These are phyloP conservation scores for Drosophila niveifrons DNA, from an alignment of 2,888 invertebrate genomes.

Conservation along the genomic window DNA sequence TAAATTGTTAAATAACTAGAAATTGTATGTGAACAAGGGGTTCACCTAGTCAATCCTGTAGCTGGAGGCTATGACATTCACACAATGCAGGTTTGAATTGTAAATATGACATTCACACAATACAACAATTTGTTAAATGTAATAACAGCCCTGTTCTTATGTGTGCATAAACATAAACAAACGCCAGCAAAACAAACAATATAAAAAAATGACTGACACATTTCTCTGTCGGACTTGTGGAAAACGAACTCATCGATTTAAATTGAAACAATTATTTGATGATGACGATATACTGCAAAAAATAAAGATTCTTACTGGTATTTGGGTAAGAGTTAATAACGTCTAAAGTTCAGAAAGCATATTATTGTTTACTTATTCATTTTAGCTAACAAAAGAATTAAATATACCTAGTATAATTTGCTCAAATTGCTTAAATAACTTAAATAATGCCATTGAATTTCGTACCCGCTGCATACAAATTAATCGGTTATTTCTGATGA, in stretches of 20 bases:
- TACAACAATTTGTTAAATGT: slow-evolving; percentile 6
- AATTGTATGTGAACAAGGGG: too few relatives aligned
- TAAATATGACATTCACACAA: slow-evolving; percentile 20
- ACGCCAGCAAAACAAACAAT: slow-evolving; percentile 3
- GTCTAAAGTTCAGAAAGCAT: neutral
- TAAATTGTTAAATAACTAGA: too few relatives aligned
- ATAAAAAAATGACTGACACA: slow-evolving; percentile 40
- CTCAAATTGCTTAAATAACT: slow-evolving; percentile 29
- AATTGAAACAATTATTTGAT: slow-evolving; percentile 28
- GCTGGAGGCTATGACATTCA: slow-evolving; percentile 7
- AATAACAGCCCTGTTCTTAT: slow-evolving; percentile 33
- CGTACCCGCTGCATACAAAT: slow-evolving; percentile 38
- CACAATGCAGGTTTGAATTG: neutral
- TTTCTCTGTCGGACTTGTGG: slow-evolving; percentile 49
- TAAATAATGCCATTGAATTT: slow-evolving; percentile 39
- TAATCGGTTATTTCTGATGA: slow-evolving; percentile 8
- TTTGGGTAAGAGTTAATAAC: slow-evolving; percentile 30
- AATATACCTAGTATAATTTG: slow-evolving; percentile 40
- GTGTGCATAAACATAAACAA: slow-evolving; percentile 18
- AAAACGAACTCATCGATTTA: slow-evolving; percentile 13
- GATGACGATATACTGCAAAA: slow-evolving; percentile 27
- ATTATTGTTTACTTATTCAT: neutral
- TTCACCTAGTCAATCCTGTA: too few relatives aligned
- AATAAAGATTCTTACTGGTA: slow-evolving; percentile 40
- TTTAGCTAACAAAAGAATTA: slow-evolving; percentile 35